Percentiles rank a stretch among this genome's conserved stretches.
Conservation (phyloP, 1,140 invertebrate genomes). For the Bombus impatiens region DNA sequence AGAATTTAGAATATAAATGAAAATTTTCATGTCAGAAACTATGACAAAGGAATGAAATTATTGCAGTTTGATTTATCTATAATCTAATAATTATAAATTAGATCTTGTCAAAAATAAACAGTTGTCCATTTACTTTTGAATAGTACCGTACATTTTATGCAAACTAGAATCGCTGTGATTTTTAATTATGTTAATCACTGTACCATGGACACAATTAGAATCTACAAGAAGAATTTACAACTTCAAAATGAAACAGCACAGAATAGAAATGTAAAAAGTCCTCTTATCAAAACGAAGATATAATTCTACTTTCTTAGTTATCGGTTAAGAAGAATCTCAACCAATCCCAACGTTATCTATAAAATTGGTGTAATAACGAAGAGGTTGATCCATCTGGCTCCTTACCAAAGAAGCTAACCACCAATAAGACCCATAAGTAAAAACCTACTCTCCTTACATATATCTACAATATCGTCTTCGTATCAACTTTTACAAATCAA, state of each 20-base stretch:
- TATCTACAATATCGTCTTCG: background rate
- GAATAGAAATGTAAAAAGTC: background rate
- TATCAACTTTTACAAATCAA: background rate
- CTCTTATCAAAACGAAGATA: background rate
- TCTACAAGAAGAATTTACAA: background rate
- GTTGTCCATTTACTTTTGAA: background rate
- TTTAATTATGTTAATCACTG: background rate
- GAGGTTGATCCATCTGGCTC: conserved; percentile 19
- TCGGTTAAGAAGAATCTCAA: background rate
- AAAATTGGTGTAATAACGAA: background rate
- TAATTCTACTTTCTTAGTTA: background rate
- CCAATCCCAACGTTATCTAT: background rate
- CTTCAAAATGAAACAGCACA: background rate
- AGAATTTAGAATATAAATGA: too few relatives aligned
- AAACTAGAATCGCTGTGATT: background rate
- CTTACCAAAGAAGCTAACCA: background rate
- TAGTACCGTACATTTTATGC: too few relatives aligned
- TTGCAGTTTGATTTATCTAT: too few relatives aligned
- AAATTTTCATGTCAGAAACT: too few relatives aligned
- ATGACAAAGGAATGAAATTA: too few relatives aligned
- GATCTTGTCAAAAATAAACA: background rate
- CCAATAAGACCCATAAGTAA: background rate
- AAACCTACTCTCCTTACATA: background rate
- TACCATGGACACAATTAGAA: background rate
- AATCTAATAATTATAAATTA: background rate